A percentile compares a stretch with the other conserved stretches of the same genome.
phyloP scores from a whole-genome alignment of 2,888 invertebrate species.

The Colletes collaris region DNA sequence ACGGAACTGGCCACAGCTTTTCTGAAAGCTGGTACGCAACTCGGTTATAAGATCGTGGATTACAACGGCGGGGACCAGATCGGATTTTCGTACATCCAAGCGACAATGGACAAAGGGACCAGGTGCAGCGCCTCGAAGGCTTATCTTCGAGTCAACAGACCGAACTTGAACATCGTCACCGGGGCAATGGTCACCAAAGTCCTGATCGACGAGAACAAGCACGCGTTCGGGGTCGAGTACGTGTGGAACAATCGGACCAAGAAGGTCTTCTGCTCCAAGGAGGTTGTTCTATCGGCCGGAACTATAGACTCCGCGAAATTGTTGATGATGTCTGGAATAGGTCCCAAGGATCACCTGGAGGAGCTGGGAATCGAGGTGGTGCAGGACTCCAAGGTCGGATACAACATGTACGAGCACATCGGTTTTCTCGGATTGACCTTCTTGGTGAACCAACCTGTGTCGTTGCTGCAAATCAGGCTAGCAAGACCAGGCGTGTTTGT shows the following conservation, averaged over 20 bases:
- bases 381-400: conserved; percentile 87
- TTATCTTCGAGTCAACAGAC: conserved; percentile 83
- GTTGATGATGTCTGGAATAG: conserved; percentile 87
- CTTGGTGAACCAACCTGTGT: conserved; percentile 85
- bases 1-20: conserved; percentile 79
- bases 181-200: conserved; percentile 76
- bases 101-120: conserved; percentile 84
- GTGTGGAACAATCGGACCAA: conserved; percentile 85
- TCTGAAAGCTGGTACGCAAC: conserved; percentile 78
- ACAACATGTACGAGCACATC: conserved; percentile 88
- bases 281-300: conserved; percentile 88
- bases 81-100: conserved; percentile 85
- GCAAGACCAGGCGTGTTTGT: conserved; percentile 75
- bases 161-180: conserved; percentile 78
- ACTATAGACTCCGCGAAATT: conserved; percentile 92
- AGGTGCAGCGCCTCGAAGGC: conserved; percentile 85
- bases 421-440: conserved; percentile 88
- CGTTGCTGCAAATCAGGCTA: conserved; percentile 81
- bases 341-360: conserved; percentile 86
- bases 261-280: conserved; percentile 85
- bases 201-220: conserved; percentile 74
- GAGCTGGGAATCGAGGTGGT: conserved; percentile 86
- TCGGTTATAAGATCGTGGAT: conserved; percentile 81
- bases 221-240: conserved; percentile 78
- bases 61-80: conserved; percentile 83